These are phyloP conservation scores for Stomatorhinus walkeri DNA, from an alignment of 2,797 vertebrate genomes.

Conservation along the genomic window DNA sequence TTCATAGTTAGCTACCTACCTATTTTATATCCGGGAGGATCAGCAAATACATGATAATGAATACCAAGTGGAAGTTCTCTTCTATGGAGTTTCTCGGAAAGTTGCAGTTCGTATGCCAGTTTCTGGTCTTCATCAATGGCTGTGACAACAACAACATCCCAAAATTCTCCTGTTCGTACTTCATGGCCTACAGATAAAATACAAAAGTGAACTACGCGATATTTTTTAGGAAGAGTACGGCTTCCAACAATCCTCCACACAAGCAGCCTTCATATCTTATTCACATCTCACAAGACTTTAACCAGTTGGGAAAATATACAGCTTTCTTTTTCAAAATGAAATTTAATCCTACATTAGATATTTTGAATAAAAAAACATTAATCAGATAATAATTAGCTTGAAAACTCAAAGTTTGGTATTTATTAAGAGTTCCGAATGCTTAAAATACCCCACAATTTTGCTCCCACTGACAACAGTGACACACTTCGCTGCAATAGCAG, in stretches of 20 bases:
- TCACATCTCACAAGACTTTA: background rate
- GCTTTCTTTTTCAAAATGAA: background rate
- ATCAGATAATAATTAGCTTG: background rate
- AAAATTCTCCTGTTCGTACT: constrained; percentile 63
- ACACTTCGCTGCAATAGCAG: background rate
- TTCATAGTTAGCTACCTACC: constrained; percentile 50
- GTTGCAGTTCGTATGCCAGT: constrained; percentile 68
- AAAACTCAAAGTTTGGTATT: background rate
- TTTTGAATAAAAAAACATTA: background rate
- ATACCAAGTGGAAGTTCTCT: constrained; percentile 71
- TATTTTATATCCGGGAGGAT: constrained; percentile 76
- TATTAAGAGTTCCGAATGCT: background rate
- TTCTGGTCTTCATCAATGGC: constrained; percentile 73
- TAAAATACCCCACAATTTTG: background rate
- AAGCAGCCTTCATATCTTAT: background rate
- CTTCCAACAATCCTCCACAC: background rate
- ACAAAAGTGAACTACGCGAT: background rate
- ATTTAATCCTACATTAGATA: background rate
- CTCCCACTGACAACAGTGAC: background rate
- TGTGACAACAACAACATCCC: constrained; percentile 80
- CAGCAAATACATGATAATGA: constrained; percentile 72
- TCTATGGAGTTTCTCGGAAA: constrained; percentile 63
- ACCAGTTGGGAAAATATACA: background rate
- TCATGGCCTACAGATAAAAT: constrained; percentile 51
- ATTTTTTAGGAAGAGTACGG: background rate